These are phyloP conservation scores for Drosophila tsacasi DNA, from an alignment of 1,140 invertebrate species.

Conservation along the genomic window DNA sequence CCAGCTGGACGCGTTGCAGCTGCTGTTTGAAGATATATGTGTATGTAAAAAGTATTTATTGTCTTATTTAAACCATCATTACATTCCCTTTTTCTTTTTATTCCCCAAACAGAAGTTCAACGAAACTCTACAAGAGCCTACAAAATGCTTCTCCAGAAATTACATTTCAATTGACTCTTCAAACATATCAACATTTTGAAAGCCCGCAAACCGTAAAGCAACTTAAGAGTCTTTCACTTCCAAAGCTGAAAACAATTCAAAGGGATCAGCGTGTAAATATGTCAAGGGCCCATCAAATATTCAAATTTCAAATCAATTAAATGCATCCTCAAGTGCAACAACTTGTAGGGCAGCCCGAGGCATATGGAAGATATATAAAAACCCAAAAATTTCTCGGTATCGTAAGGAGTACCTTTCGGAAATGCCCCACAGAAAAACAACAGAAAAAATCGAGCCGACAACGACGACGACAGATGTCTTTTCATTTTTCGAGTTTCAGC, in stretches of 20 bases:
- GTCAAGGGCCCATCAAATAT: constrained; percentile 51
- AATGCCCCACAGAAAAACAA: constrained; percentile 26
- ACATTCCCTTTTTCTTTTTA: neutral
- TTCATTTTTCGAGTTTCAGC: constrained; percentile 30
- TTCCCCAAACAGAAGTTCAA: neutral
- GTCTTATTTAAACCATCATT: neutral
- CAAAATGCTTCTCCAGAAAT: constrained; percentile 1
- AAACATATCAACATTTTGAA: constrained; percentile 24
- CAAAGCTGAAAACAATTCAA: constrained; percentile 12
- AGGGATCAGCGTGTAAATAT: constrained; percentile 14
- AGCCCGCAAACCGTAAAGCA: constrained; percentile 3
- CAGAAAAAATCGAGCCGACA: constrained; percentile 21
- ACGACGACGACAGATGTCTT: constrained; percentile 59
- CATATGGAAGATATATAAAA: neutral
- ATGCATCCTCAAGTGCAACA: constrained; percentile 26
- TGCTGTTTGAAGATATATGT: constrained; percentile 8
- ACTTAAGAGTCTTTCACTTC: constrained; percentile 38
- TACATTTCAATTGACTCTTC: constrained; percentile 34
- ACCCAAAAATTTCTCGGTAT: constrained; percentile 17
- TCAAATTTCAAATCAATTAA: constrained; percentile 49
- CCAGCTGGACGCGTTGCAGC: constrained; percentile 11
- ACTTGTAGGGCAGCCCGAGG: neutral
- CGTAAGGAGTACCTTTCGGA: constrained; percentile 26
- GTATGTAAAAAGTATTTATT: neutral
- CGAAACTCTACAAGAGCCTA: neutral